A percentile compares a stretch with the other conserved stretches of the same genome.
Evolutionary conservation across 2,888 invertebrate species (phyloP).

Genomic region (Oxycera nigricornis): DNA sequence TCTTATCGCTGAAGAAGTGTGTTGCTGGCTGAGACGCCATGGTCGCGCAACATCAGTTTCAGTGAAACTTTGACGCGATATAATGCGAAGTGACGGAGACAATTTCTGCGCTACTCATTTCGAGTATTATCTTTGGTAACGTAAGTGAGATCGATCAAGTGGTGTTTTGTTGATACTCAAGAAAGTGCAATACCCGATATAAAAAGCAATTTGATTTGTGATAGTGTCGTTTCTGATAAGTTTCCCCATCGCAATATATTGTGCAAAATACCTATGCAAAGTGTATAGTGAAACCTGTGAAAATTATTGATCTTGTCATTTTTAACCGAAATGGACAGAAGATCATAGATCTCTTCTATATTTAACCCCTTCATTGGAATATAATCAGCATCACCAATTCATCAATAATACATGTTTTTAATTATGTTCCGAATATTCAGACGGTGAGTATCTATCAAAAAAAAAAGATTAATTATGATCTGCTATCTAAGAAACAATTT

Average conservation of each 20-base stretch:
- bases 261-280: too few relatives aligned
- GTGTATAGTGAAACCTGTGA: not conserved
- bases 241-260: not conserved
- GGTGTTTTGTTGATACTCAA: not conserved
- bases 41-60: not conserved
- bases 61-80: not conserved
- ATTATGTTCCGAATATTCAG: constrained; percentile 35
- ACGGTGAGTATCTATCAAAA: constrained; percentile 20
- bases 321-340: not conserved
- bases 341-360: not conserved
- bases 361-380: not conserved
- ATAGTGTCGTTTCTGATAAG: not conserved
- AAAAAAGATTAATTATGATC: too few relatives aligned
- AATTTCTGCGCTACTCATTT: not conserved
- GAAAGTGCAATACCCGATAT: not conserved
- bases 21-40: not conserved
- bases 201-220: not conserved
- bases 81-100: not conserved
- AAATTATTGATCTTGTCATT: not conserved
- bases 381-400: not conserved
- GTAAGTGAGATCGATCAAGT: not conserved
- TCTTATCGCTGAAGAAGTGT: constrained; percentile 5
- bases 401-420: not conserved
- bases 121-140: constrained; percentile 7
- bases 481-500: too few relatives aligned